phyloP scores from a whole-genome alignment of 2,113 vertebrate species.

The Atherinomorus stipes region DNA sequence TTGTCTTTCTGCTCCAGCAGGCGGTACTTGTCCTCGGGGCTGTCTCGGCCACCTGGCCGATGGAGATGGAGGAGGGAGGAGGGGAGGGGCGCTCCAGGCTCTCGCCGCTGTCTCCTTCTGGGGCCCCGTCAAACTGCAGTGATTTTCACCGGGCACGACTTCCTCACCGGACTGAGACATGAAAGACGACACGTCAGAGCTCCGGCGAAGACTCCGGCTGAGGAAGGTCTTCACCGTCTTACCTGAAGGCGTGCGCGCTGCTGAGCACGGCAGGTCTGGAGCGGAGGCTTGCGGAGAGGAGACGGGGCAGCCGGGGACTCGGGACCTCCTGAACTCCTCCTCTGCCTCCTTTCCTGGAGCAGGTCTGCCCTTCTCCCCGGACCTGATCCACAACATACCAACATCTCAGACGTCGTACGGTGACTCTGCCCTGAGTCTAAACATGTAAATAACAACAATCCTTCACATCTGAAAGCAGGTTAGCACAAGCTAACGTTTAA shows the following conservation, averaged over 20 bases:
- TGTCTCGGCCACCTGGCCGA: constrained; percentile 88
- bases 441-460: neutral
- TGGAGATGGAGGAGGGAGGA: constrained; percentile 85
- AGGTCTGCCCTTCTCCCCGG: constrained; percentile 77
- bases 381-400: constrained; percentile 75
- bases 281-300: constrained; percentile 73
- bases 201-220: accelerated
- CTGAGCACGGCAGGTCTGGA: constrained; percentile 68
- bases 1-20: constrained; percentile 95
- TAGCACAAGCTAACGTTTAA: too few relatives aligned
- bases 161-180: constrained; percentile 86
- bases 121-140: constrained; percentile 86
- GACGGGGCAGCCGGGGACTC: constrained; percentile 75
- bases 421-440: neutral
- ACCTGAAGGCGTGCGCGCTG: constrained; percentile 78
- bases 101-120: constrained; percentile 80
- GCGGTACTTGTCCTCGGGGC: constrained; percentile 93
- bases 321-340: constrained; percentile 50
- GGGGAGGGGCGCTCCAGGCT: constrained; percentile 70
- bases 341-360: constrained; percentile 68
- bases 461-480: too few relatives aligned
- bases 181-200: neutral
- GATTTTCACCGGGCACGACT: constrained; percentile 80
- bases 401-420: neutral
- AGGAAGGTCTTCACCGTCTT: neutral